Percentiles rank a stretch among this genome's conserved stretches.
phyloP scores from a whole-genome alignment of 2,888 invertebrate genomes.

The Perizoma affinitatum region DNA sequence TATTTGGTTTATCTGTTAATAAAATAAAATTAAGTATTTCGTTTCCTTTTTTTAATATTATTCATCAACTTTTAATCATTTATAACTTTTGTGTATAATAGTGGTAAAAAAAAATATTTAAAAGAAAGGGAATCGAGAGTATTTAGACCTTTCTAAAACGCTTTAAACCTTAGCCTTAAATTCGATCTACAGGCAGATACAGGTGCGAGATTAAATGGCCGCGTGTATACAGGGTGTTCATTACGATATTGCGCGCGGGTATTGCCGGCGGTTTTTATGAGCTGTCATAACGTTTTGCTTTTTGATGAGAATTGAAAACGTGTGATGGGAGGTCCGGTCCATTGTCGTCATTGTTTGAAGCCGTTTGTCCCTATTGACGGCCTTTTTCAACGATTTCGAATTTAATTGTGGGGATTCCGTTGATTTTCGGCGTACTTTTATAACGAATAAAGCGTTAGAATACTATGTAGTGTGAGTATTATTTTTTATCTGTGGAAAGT shows the following conservation, averaged over 20 bases:
- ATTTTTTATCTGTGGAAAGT: too few relatives aligned
- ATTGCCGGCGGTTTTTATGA: slow-evolving; percentile 78
- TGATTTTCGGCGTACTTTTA: too few relatives aligned
- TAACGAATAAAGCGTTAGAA: too few relatives aligned
- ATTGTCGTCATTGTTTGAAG: slow-evolving; percentile 64
- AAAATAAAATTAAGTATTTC: too few relatives aligned
- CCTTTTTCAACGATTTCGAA: slow-evolving; percentile 25
- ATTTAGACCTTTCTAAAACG: slow-evolving; percentile 35
- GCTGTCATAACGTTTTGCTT: slow-evolving; percentile 77
- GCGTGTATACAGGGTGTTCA: slow-evolving; percentile 81
- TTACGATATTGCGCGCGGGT: slow-evolving; percentile 81
- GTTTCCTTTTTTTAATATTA: too few relatives aligned
- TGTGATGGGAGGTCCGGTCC: slow-evolving; percentile 53
- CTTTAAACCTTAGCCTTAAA: slow-evolving; percentile 36
- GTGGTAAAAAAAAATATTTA: too few relatives aligned
- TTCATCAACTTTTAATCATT: too few relatives aligned
- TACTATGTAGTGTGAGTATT: too few relatives aligned
- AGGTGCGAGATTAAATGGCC: slow-evolving; percentile 83
- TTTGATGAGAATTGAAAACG: slow-evolving; percentile 83
- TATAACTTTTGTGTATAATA: too few relatives aligned
- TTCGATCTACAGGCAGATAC: slow-evolving; percentile 69
- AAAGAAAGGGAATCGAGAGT: too few relatives aligned
- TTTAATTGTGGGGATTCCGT: slow-evolving; percentile 17
- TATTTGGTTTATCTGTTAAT: too few relatives aligned
- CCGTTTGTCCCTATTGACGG: slow-evolving; percentile 34